Evolutionary conservation across 1,140 invertebrate species (phyloP).

Genomic region (Pomacea maculata): DNA sequence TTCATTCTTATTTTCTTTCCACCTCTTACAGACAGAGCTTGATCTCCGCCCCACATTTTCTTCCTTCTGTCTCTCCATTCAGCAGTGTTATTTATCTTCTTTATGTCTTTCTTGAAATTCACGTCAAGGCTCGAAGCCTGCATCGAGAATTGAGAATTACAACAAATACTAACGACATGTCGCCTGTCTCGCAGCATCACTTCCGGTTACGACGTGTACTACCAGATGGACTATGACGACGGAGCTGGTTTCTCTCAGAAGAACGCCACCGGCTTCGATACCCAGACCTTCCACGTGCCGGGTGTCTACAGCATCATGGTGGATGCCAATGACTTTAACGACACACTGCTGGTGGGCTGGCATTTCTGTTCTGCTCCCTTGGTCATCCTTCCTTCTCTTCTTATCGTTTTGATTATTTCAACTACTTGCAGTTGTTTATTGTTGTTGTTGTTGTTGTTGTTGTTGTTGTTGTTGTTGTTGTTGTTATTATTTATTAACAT

Average conservation of each 20-base stretch:
- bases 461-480: too few relatives aligned
- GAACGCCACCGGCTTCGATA: slow-evolving; percentile 39
- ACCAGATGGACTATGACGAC: slow-evolving; percentile 47
- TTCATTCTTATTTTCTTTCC: background rate
- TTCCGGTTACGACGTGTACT: slow-evolving; percentile 6
- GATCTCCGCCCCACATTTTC: background rate
- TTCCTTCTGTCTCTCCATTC: background rate
- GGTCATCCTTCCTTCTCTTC: too few relatives aligned
- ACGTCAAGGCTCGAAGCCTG: background rate
- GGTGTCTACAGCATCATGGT: slow-evolving; percentile 38
- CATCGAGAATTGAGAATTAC: background rate
- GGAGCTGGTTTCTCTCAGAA: slow-evolving; percentile 33
- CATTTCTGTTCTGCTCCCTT: too few relatives aligned
- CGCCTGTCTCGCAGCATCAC: slow-evolving; percentile 3
- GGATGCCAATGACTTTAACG: slow-evolving; percentile 35
- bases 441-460: too few relatives aligned
- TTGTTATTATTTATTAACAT: background rate
- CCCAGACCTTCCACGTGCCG: slow-evolving; percentile 30
- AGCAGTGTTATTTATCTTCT: background rate
- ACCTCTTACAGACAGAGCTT: background rate
- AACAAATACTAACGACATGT: background rate
- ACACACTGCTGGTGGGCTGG: slow-evolving; percentile 37
- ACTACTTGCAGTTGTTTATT: too few relatives aligned
- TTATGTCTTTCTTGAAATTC: background rate
- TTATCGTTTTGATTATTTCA: background rate